Base-by-base conservation (phyloP, 2,113 vertebrate genomes). In the Herpetotheres cachinnans region DNA sequence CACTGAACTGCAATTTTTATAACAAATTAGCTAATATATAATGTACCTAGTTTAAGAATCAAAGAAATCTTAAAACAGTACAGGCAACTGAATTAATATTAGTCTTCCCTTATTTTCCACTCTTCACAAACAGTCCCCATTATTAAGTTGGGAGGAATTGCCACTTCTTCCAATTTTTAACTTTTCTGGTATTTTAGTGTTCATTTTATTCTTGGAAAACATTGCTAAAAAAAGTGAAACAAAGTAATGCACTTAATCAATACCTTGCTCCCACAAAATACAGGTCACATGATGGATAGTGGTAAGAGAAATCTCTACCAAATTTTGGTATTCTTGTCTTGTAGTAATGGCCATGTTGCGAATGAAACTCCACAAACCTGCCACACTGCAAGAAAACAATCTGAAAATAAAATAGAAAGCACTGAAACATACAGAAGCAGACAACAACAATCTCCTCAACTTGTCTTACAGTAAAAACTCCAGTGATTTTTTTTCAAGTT, bases 281-380 rank as follows among this genome's bases (percentile, higher is more conserved):
- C n/a, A 99, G 97, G 96, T 99, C 99, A 93, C 99, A 99, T 0
- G 99, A 99, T 5, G 99, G 99, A 78, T 98, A 99, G 96, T 99
- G 99, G 38, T 99, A 99, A 20, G 99, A 99, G 91, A 99, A 99
- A 97, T 99, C 99, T 93, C 99, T 98, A 82, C 99, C 99, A 82
- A 99, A 99, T 96, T 99, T 99, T 22, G 99, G 99, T 96, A 99
- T 99, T 71, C 99, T 99, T 26, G 99, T 99, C 97, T 98, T 99
- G 97, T 99, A 99, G 96, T 99, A 99, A 95, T 98, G 98, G 14
- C 99, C 99, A 0, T 99, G 98, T 66, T 99, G 99, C 2, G 99
- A 99, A 97, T 99, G 99, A 95, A 99, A 99, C 95, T 99, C 99
- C 27, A 99, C 98, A 36, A 99, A 99, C 76, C 99, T 98, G 71